Evolutionary conservation across 1,140 invertebrate species (phyloP).

Genomic region (Drosophila kepulauana): DNA sequence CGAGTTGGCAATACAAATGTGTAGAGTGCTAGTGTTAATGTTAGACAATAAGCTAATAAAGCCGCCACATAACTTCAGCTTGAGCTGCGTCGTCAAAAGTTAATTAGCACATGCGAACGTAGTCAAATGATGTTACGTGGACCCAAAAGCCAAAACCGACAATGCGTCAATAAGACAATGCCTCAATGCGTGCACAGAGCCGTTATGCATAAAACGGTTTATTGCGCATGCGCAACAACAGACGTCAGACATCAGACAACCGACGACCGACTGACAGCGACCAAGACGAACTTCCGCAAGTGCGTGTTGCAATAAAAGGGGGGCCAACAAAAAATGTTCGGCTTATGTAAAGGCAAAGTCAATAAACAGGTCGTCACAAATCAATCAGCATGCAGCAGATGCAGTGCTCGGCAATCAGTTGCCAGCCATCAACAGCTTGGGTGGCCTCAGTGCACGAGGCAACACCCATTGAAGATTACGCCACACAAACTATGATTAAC

Average conservation of each 20-base stretch:
- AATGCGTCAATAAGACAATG: constrained; percentile 39
- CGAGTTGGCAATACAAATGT: background rate
- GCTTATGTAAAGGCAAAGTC: constrained; percentile 69
- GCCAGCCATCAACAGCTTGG: constrained; percentile 32
- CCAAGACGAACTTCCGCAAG: constrained; percentile 69
- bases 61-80: constrained; percentile 54
- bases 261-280: constrained; percentile 19
- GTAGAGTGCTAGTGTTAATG: constrained; percentile 12
- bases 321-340: constrained; percentile 30
- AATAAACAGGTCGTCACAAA: constrained; percentile 69
- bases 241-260: constrained; percentile 21
- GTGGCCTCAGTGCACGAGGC: constrained; percentile 21
- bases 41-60: constrained; percentile 65
- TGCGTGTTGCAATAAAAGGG: constrained; percentile 66
- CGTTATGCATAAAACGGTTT: constrained; percentile 80
- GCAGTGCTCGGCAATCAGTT: constrained; percentile 26
- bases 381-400: constrained; percentile 73
- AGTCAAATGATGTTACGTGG: constrained; percentile 64
- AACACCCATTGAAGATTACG: background rate
- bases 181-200: constrained; percentile 61
- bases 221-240: constrained; percentile 71
- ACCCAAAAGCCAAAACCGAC: constrained; percentile 18
- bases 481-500: background rate
- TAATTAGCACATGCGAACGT: constrained; percentile 69
- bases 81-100: constrained; percentile 40